These are phyloP conservation scores for Arrhopalites spinosus DNA, from an alignment of 2,888 invertebrate species.

Conservation along the genomic window DNA sequence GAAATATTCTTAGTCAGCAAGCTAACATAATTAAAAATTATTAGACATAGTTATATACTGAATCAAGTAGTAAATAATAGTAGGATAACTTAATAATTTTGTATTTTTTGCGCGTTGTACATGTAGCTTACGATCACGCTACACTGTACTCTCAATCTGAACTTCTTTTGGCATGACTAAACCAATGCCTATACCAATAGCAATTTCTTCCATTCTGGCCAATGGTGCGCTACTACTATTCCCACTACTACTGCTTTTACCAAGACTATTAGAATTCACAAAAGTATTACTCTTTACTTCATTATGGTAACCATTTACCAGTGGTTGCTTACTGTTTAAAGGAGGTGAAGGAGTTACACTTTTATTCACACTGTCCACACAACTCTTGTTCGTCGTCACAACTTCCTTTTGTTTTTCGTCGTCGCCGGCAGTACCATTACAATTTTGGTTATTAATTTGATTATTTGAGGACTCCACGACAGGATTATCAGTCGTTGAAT, in stretches of 20 bases:
- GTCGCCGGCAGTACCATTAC: background rate
- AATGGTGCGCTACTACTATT: conserved; percentile 41
- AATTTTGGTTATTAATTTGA: background rate
- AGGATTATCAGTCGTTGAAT: conserved; percentile 20
- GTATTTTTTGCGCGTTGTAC: too few species aligned
- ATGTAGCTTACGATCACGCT: conserved; percentile 6
- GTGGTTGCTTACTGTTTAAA: conserved; percentile 1
- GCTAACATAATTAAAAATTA: background rate
- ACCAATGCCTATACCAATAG: conserved; percentile 47
- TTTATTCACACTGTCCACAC: background rate
- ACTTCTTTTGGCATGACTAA: conserved; percentile 50
- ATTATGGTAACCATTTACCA: conserved; percentile 20
- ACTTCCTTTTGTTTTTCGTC: conserved; percentile 16
- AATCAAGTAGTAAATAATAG: background rate
- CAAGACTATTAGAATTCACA: conserved; percentile 11
- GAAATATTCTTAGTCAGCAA: background rate
- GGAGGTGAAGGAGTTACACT: background rate
- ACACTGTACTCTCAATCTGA: conserved; percentile 56
- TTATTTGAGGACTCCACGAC: background rate
- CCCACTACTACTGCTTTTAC: conserved; percentile 23
- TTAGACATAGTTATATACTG: background rate
- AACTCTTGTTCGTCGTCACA: conserved; percentile 4
- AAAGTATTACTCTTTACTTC: conserved; percentile 1
- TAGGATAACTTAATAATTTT: too few species aligned
- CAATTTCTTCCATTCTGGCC: conserved; percentile 53